Conservation (phyloP, 2,797 vertebrate species). For the Nothura maculosa region DNA sequence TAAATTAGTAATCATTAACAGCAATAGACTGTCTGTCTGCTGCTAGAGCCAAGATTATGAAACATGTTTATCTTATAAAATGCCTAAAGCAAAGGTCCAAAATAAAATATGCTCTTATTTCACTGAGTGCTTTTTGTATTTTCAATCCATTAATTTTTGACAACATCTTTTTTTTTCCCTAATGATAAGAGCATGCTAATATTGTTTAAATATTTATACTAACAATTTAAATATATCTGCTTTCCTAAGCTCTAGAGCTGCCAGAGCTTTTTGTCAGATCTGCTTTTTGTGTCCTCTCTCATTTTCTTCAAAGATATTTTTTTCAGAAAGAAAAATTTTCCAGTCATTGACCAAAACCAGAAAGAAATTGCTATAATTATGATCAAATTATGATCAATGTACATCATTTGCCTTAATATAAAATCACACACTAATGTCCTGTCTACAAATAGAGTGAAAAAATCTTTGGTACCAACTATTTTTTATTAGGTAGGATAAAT, state of each 20-base stretch:
- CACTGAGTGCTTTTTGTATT: not conserved
- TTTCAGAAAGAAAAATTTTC: not conserved
- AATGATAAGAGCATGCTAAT: not conserved
- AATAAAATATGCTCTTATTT: not conserved
- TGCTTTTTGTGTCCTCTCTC: not conserved
- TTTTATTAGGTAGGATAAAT: not conserved
- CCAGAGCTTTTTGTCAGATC: not conserved
- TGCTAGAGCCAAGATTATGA: not conserved
- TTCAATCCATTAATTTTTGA: slow-evolving; percentile 20
- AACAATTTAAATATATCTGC: slow-evolving; percentile 8
- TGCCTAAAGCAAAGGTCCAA: not conserved
- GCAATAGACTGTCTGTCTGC: not conserved
- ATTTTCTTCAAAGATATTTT: slow-evolving; percentile 1
- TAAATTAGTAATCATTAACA: not conserved
- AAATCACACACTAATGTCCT: not conserved
- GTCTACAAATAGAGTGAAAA: not conserved
- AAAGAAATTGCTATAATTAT: not conserved
- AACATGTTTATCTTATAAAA: not conserved
- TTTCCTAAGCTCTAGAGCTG: not conserved
- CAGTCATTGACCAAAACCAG: not conserved
- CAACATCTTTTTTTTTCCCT: not conserved
- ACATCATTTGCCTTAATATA: not conserved
- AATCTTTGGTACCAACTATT: not conserved
- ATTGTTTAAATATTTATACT: slow-evolving; percentile 43
- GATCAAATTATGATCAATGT: not conserved